Percentiles rank a stretch among this genome's conserved stretches.
Evolutionary conservation across 2,797 vertebrate genomes (phyloP).

Genomic region (Pseudomugil tenellus): DNA sequence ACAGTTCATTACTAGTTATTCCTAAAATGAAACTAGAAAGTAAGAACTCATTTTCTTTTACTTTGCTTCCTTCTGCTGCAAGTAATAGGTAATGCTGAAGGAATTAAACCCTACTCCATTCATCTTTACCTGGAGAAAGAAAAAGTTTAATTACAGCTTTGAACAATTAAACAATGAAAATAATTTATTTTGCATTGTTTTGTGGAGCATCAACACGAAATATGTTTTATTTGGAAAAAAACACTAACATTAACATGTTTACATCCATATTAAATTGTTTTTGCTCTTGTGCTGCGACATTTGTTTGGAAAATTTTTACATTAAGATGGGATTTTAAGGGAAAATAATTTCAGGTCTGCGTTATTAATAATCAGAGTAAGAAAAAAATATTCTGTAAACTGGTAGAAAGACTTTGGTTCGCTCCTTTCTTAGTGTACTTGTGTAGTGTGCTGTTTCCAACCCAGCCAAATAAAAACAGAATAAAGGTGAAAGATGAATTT

Average conservation of each 20-base stretch:
- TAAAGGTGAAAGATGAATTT: neutral
- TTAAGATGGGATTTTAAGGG: too few relatives aligned
- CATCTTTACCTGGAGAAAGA: neutral
- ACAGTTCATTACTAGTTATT: conserved; percentile 45
- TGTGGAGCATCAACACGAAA: neutral
- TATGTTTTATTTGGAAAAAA: neutral
- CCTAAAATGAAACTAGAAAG: conserved; percentile 48
- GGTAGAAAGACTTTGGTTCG: neutral
- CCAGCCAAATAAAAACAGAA: neutral
- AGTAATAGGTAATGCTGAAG: neutral
- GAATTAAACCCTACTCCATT: neutral
- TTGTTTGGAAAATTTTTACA: neutral
- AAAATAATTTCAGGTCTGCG: neutral
- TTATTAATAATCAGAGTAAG: neutral
- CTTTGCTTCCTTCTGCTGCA: conserved; percentile 9
- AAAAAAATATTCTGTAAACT: neutral
- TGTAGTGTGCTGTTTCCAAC: neutral
- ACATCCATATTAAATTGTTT: neutral
- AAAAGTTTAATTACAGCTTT: neutral
- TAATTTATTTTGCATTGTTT: neutral
- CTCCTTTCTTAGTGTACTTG: neutral
- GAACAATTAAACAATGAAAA: neutral
- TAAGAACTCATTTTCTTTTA: neutral
- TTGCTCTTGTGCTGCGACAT: neutral
- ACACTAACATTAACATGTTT: neutral